Base-by-base conservation (phyloP, 2,797 vertebrate genomes). In the Characodon lateralis region DNA sequence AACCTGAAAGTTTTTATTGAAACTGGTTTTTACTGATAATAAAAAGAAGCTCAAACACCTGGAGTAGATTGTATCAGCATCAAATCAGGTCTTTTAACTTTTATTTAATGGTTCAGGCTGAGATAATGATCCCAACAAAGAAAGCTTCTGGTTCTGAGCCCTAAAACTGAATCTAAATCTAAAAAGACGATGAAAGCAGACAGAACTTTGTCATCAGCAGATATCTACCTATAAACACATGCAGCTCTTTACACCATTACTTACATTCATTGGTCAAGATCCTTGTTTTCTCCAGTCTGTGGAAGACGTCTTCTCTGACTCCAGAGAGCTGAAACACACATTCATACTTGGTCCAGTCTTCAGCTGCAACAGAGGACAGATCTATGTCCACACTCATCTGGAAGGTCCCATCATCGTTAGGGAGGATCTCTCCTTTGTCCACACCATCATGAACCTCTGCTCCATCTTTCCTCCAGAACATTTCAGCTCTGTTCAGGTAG, bases 241-340 rank as follows among this genome's bases (percentile, higher is more conserved):
- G 16, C 18, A 28, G 2, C 0, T 35, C 18, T 20, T 63, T 20
- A 63, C 2, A 35, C 24, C 14, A 31, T 18, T 35, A 35, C 59
- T 8, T 35, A 63, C 59, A 0, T 63, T 63, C 28, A 63, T 63
- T 63, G 16, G 5, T 35, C 59, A 20, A 8, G 31, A 35, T 35
- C 31, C 31, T 20, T 1, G 22, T 5, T 59, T 55, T 61, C 53
- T 87, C 79, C 88, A 87, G 83, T 65, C 0, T 50, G 7, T 28
- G 75, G 43, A 61, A 0, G 7, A 86, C 10, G 26, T 81, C 66
- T 0, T 85, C 26, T 18, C 10, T 8, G 6, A 10, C 73, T 46
- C 86, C 78, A 75, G 72, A 51, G 48, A 92, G 89, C 28, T 88
- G 82, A 71, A 93, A 87, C 79, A 84, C 88, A 85, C 93, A 94